These are phyloP conservation scores for Venturia canescens DNA, from an alignment of 1,140 invertebrate species.

Conservation along the genomic window DNA sequence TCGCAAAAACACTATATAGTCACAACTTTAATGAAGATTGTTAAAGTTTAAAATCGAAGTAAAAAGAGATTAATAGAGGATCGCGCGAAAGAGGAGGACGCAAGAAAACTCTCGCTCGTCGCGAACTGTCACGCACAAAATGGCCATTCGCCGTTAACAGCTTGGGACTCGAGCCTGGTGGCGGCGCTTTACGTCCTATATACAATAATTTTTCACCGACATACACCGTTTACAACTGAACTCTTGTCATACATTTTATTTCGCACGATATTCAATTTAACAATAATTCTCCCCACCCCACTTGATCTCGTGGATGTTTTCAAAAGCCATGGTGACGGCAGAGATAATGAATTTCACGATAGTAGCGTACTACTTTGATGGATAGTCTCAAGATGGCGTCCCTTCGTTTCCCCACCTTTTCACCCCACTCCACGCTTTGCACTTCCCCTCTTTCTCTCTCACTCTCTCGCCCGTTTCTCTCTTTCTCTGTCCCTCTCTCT, in stretches of 20 bases:
- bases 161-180: slow-evolving; percentile 65
- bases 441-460: background rate
- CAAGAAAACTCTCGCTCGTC: slow-evolving; percentile 51
- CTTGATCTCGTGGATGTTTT: background rate
- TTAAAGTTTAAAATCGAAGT: background rate
- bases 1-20: background rate
- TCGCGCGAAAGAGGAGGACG: slow-evolving; percentile 36
- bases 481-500: background rate
- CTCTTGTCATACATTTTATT: slow-evolving; percentile 15
- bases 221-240: slow-evolving; percentile 22
- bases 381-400: slow-evolving; percentile 55
- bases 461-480: background rate
- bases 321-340: background rate
- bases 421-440: too few species aligned
- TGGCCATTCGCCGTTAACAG: slow-evolving; percentile 76
- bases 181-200: slow-evolving; percentile 61
- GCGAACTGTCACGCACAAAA: slow-evolving; percentile 77
- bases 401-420: background rate
- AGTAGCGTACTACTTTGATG: slow-evolving; percentile 21
- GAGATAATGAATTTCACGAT: slow-evolving; percentile 29
- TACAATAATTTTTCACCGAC: slow-evolving; percentile 27
- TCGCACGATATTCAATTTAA: slow-evolving; percentile 14
- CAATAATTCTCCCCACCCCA: background rate
- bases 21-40: background rate
- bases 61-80: background rate